Evolutionary conservation across 2,888 invertebrate genomes (phyloP), one percentile per base, ranked within the genome.

Genomic region (Melitaea athalia): DNA sequence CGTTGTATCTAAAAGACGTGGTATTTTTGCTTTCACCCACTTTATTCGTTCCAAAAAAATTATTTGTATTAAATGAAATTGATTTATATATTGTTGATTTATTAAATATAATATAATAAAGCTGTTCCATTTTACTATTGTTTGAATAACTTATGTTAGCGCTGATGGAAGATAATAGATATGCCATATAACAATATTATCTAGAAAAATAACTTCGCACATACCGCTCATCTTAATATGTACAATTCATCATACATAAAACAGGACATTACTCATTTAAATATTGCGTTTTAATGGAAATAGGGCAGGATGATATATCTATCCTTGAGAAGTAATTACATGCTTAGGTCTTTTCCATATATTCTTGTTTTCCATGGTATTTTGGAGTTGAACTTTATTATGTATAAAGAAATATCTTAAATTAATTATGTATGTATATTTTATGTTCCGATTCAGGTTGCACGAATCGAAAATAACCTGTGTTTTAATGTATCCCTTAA

Each of bases 21-120:
- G 45, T 15, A 59, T 59, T 65, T 60, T 68, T 55, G 50, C 17
- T 66, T 66, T 60, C 64, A 57, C 68, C 63, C 50, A 59, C 63
- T 61, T 71, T 43, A 60, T 59, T 68, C 52, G 62, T 12, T 62
- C 45, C 14, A 50, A n/a, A 45, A n/a, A 45, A n/a, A 24, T 50
- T 24, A 38, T 15, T n/a, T n/a, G 3, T 38, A 12, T 7, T 0
- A 7, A n/a, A 57, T 38, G 38, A 12, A 14, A 15, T 42, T 33
- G 14, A n/a, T 7, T 52, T 52, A 12, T 7, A 33, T 7, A 55
- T 55, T 14, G 14, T 31, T 2, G 4, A 33, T 14, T 6, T 31
- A 6, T 24, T 11, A 6, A 17, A 52, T 11, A 24, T 14, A 52
- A 24, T 31, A 24, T n/a, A 11, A 11, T 11, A 45, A 45, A 45